Evolutionary conservation across 1,140 invertebrate genomes (phyloP), one percentile per base, ranked within the genome.

Genomic region (Aphaenogaster floridana): DNA sequence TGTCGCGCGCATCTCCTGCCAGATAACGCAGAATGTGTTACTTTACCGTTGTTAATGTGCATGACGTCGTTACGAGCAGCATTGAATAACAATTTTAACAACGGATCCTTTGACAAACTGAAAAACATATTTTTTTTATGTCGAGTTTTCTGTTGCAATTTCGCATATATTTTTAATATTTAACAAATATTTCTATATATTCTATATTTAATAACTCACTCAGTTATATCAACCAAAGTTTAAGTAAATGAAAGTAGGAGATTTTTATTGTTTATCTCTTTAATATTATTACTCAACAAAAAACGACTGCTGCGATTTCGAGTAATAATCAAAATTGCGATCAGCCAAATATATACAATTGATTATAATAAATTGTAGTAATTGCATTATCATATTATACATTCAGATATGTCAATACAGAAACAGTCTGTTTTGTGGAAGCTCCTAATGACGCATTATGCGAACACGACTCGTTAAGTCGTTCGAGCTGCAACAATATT

Each of bases 401-500:
- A 7, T 45, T 34, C 8, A 15, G 3, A 45, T n/a, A 4, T 64
- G 21, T 54, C 28, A 28, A 3, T 17, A 69, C 4, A 45, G 4
- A 64, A 28, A 34, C 15, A 42, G 28, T 48, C 11, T 15, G 39
- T 72, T 83, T 72, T 3, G 39, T n/a, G 15, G 13, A n/a, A n/a
- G 17, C 21, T 83, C 17, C n/a, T 42, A 48, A 68, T 80, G 45
- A 80, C 8, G 21, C 78, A 21, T 79, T 52, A 52, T 15, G 34
- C 61, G 15, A 79, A 79, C 45, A 52, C 13, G 66, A 81, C 15
- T 71, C 64, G 78, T 81, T 81, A 81, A 71, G 52, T 83, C 28
- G 39, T 81, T 83, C 52, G 52, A 81, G 52, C 71, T 28, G 50
- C 21, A 57, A 72, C 50, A 21, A 17, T 72, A 36, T 87, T 52